Percentiles rank a stretch among this genome's conserved stretches.
phyloP scores from a whole-genome alignment of 2,113 vertebrate genomes.

The Willisornis vidua region DNA sequence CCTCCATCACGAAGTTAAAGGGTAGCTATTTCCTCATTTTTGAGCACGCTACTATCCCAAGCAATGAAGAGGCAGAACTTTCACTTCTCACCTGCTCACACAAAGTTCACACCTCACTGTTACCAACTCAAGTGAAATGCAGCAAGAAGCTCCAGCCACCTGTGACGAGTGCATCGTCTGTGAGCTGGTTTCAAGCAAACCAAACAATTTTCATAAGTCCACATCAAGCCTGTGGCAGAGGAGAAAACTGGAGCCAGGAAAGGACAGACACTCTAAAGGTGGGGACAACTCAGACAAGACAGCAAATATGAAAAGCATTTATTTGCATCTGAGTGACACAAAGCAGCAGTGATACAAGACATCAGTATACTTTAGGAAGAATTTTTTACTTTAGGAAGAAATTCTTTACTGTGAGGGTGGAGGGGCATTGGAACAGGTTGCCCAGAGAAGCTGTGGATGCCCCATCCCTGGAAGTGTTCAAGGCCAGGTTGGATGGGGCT shows the following conservation, averaged over 20 bases:
- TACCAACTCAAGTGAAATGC: not conserved
- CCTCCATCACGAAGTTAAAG: not conserved
- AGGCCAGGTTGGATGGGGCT: not conserved
- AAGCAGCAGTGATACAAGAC: not conserved
- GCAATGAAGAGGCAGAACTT: not conserved
- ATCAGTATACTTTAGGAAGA: not conserved
- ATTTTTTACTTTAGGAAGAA: not conserved
- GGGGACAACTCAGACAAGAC: not conserved
- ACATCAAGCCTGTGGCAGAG: not conserved
- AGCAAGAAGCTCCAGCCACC: not conserved
- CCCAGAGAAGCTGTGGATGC: not conserved
- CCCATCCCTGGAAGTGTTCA: not conserved
- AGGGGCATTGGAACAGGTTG: not conserved
- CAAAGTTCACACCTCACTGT: not conserved
- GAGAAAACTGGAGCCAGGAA: not conserved
- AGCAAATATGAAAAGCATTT: not conserved
- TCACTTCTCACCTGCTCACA: slow-evolving; percentile 35
- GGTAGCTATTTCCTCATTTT: not conserved
- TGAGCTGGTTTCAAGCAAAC: not conserved
- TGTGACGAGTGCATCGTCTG: not conserved
- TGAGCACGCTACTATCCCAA: not conserved
- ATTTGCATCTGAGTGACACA: not conserved
- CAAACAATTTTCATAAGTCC: not conserved
- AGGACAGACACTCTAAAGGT: not conserved
- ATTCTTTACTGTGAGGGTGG: not conserved